Evolutionary conservation across 2,888 invertebrate species (phyloP), one percentile per base, ranked within the genome.

Genomic region (Eulithis testata): DNA sequence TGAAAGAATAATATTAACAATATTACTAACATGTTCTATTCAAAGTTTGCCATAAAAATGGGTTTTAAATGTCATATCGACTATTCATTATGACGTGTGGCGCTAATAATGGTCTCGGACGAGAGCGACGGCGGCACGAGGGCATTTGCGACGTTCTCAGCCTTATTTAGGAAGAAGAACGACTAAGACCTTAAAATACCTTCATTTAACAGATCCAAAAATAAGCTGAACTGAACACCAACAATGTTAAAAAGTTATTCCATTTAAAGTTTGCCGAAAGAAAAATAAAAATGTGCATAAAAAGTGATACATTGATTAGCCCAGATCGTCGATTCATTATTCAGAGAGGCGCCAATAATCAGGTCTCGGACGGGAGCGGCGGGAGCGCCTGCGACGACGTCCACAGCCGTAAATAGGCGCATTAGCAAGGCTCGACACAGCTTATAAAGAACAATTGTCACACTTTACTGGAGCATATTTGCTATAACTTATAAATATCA

Each of bases 271-370:
- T 21, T 21, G 21, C 49, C 21, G 36, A 52, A 52, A n/a, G 37
- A 52, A 37, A 12, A 52, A 52, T 36, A 49, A 49, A 12, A 57
- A 57, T 5, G 55, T 55, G 11, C 6, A 31, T 59, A 43, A 51
- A 59, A 59, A 44, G 81, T 77, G 71, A 77, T 76, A 81, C 80
- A 86, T 87, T 85, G 84, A 88, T 90, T 88, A 88, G 86, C 84
- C 82, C 75, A 85, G 82, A 86, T 86, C 75, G 80, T 65, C 77
- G 77, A 80, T 84, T 84, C 77, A 89, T 89, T 87, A 89, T 88
- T 85, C 86, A 87, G 81, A 65, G 77, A 82, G 86, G 87, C 88
- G 88, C 87, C 87, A 85, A 84, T 87, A 85, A 86, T 83, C 84
- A 83, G 81, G 78, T 79, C 74, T 79, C 72, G 76, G 80, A 82